phyloP scores from a whole-genome alignment of 92 coral and sea anemone species.

The Actinostola sp. region DNA sequence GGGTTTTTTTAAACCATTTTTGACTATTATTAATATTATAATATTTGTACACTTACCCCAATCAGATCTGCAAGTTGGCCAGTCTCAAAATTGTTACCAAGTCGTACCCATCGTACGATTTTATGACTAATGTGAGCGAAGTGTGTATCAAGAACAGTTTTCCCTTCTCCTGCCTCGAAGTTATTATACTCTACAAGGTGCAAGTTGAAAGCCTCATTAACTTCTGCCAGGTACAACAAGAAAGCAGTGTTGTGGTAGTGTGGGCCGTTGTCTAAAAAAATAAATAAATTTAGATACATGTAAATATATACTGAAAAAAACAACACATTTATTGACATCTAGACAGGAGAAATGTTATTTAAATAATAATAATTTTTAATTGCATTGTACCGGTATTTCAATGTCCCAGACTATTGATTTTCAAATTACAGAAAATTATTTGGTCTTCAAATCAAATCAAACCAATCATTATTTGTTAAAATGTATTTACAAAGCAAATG shows the following conservation, averaged over 20 bases:
- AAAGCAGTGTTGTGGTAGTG: slow-evolving; percentile 42
- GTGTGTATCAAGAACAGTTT: slow-evolving; percentile 35
- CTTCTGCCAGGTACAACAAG: slow-evolving; percentile 34
- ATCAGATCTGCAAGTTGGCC: slow-evolving; percentile 38
- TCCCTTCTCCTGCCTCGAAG: slow-evolving; percentile 44
- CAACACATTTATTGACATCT: background rate
- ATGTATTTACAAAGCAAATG: too few species aligned
- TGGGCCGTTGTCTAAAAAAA: slow-evolving; percentile 31
- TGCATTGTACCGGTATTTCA: too few species aligned
- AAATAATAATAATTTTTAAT: too few species aligned
- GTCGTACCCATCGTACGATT: slow-evolving; percentile 44
- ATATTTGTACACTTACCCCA: slow-evolving; percentile 32
- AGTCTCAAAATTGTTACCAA: slow-evolving; percentile 47
- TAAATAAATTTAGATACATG: background rate
- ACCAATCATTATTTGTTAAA: too few species aligned
- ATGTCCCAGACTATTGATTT: too few species aligned
- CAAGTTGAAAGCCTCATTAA: slow-evolving; percentile 14
- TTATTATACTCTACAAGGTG: slow-evolving; percentile 23
- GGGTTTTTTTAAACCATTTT: too few species aligned
- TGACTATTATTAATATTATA: too few species aligned
- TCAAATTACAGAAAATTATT: too few species aligned
- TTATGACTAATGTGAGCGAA: slow-evolving; percentile 51
- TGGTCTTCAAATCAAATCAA: too few species aligned
- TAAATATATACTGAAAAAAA: too few species aligned
- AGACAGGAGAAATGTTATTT: too few species aligned